A percentile compares a stretch with the other conserved stretches of the same genome.
These are phyloP conservation scores for crab-eating macaque (Macaca fascicularis) DNA, from an alignment of 2,113 vertebrate genomes.

Conservation along the genomic window T2T-MFA8v1.1 NC_088386.1:39183501-39184000, in stretches of 20 bases:
- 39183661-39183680: background rate
- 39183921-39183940: background rate
- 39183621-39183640: background rate
- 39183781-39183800: constrained; percentile 24
- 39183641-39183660: background rate
- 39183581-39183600: background rate
- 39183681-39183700: background rate
- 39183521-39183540: background rate
- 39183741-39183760: background rate
- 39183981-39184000: background rate
- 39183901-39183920: background rate
- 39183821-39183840: constrained; percentile 8
- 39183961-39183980: constrained; percentile 6
- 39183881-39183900: background rate
- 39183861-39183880: background rate
- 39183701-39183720: background rate
- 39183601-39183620: constrained; percentile 30
- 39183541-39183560: background rate
- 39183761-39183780: background rate
- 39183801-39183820: background rate
- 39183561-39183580: background rate
- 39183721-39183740: background rate
- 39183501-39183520: background rate
- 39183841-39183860: background rate
- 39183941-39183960: background rate